Conservation (phyloP, 2,888 invertebrate genomes). For the Pterobdella sp. region DNA sequence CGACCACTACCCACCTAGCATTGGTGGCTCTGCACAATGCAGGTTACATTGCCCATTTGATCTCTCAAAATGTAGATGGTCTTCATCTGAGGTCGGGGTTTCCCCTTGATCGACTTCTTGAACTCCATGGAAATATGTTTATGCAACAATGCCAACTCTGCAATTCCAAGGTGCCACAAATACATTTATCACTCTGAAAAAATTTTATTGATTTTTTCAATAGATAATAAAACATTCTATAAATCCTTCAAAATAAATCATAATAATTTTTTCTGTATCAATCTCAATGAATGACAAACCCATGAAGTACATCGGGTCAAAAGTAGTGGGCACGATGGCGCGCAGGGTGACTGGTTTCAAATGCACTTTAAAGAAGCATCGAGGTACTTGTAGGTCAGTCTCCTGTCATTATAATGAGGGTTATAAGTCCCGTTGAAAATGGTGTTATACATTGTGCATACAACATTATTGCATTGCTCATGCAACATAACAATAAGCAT, state of each 20-base stretch:
- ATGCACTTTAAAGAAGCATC: constrained; percentile 45
- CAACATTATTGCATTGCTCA: no score
- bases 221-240: no score
- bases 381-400: constrained; percentile 41
- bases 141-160: constrained; percentile 85
- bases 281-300: no score
- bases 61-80: constrained; percentile 97
- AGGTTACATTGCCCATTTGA: constrained; percentile 67
- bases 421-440: not conserved
- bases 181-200: no score
- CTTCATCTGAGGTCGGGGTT: constrained; percentile 85
- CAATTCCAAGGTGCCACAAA: constrained; percentile 50
- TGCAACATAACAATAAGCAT: no score
- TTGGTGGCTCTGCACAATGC: constrained; percentile 68
- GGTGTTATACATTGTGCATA: not conserved
- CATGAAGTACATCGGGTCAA: constrained; percentile 44
- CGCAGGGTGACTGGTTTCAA: constrained; percentile 46
- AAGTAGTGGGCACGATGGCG: constrained; percentile 47
- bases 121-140: constrained; percentile 97
- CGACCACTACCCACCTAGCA: constrained; percentile 89
- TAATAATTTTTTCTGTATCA: no score
- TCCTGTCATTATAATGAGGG: not conserved
- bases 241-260: no score
- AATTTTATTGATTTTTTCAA: no score
- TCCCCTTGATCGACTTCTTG: constrained; percentile 69